Evolutionary conservation across 2,797 vertebrate species (phyloP), one percentile per base, ranked within the genome.

Genomic region (Hipposideros larvatus): DNA sequence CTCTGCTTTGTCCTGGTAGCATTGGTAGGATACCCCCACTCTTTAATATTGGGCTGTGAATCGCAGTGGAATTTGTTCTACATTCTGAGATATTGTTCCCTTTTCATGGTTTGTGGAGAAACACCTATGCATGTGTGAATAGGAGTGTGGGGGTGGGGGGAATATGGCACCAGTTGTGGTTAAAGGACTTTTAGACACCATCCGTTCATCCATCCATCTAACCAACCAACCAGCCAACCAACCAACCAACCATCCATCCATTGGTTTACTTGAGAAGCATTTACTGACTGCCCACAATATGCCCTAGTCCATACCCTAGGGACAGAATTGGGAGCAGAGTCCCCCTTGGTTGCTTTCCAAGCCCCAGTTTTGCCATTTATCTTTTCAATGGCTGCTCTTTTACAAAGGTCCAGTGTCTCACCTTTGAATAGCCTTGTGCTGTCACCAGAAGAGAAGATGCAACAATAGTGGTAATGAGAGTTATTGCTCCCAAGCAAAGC

Each of bases 101-200:
- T 79, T 75, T 55, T 7, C 14, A 15, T 83, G 16, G n/a, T 53
- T 68, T 37, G 19, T 84, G 79, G 46, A 90, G 77, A 94, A 95
- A 68, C 28, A 78, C n/a, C 43, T 57, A 18, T 75, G 75, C 65
- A 28, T 43, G 6, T 15, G 8, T 85, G 74, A 75, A 73, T 66
- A 70, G 66, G 7, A 65, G 24, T 10, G 15, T 73, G 11, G 37
- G 28, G 21, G 24, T 5, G 0, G 26, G 13, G 28, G 59, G 41
- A 22, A 34, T 19, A 10, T 28, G 41, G 3, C 7, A 55, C 4
- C 4, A 16, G 41, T 48, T 80, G 53, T 71, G 88, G 41, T 37
- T 75, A 46, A 83, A 71, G 37, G 37, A 78, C 77, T 92, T 78
- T 75, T 41, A 87, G 84, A 55, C 7, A 84, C 57, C 87, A 77